These are phyloP conservation scores for Cenopis cana DNA, from an alignment of 2,888 invertebrate genomes.

Conservation along the genomic window DNA sequence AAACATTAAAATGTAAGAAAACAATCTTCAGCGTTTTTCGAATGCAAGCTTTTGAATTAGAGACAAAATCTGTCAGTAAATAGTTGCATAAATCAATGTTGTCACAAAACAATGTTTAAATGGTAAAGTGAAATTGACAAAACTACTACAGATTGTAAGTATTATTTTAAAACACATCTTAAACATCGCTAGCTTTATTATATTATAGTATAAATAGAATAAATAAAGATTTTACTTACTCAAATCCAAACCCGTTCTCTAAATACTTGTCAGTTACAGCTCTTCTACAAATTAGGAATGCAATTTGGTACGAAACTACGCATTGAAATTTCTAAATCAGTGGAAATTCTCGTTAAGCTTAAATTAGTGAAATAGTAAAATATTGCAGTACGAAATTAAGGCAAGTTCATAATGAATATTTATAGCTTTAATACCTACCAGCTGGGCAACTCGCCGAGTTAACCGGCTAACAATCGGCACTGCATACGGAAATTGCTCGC, in stretches of 20 bases:
- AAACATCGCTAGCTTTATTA: neutral
- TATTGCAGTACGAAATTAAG: constrained; percentile 78
- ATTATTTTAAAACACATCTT: neutral
- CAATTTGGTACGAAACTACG: constrained; percentile 40
- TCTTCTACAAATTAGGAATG: constrained; percentile 36
- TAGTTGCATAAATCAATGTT: neutral
- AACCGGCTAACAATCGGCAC: constrained; percentile 68
- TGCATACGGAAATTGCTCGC: constrained; percentile 69
- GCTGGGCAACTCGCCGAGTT: constrained; percentile 66
- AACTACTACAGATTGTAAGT: neutral
- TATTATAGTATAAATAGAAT: neutral
- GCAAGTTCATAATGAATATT: constrained; percentile 83
- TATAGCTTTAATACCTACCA: constrained; percentile 81
- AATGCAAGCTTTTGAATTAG: too few species aligned
- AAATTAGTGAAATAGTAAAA: constrained; percentile 79
- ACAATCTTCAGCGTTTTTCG: too few species aligned
- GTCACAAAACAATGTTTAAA: too few species aligned
- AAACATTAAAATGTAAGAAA: too few species aligned
- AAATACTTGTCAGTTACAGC: constrained; percentile 40
- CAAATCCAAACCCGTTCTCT: constrained; percentile 26
- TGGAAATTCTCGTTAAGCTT: constrained; percentile 64
- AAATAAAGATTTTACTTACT: constrained; percentile 15
- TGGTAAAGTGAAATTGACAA: too few species aligned
- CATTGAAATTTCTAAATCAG: constrained; percentile 51
- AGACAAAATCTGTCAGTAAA: neutral